Percentiles rank a stretch among this genome's conserved stretches.
Evolutionary conservation across 2,113 vertebrate species (phyloP).

Genomic region (Irena cyanogastra): DNA sequence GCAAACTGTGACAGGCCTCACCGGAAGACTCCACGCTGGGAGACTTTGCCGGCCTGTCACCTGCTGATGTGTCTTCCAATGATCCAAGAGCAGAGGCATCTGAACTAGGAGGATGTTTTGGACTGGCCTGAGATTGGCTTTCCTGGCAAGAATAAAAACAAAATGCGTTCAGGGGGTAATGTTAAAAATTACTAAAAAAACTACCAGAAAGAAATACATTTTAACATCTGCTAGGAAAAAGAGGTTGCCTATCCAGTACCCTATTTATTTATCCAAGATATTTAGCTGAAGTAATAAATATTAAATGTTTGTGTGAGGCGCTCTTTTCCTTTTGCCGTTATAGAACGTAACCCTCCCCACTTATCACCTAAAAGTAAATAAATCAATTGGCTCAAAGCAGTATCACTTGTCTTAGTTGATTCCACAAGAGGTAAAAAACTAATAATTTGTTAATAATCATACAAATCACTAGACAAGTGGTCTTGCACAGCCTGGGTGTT

Average conservation of each 20-base stretch:
- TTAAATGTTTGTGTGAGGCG: neutral
- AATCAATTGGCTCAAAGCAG: neutral
- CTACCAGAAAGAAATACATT: neutral
- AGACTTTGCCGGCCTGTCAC: neutral
- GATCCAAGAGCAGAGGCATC: neutral
- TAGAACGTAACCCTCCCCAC: rapidly evolving
- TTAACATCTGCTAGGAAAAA: neutral
- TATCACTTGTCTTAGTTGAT: neutral
- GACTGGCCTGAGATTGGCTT: slow-evolving; percentile 31
- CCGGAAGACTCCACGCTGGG: neutral
- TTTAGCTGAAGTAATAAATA: neutral
- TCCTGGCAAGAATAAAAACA: slow-evolving; percentile 42
- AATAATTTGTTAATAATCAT: neutral
- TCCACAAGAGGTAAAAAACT: neutral
- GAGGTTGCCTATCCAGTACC: neutral
- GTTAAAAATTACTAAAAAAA: neutral
- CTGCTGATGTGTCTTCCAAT: neutral
- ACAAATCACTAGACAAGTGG: neutral
- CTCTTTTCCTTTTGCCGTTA: neutral
- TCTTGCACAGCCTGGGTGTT: rapidly evolving
- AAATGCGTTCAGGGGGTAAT: neutral
- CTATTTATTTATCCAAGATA: neutral
- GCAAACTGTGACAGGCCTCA: neutral
- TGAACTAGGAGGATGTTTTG: slow-evolving; percentile 24
- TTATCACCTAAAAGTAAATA: neutral